Evolutionary conservation across 2,113 vertebrate species (phyloP).

Genomic region (Chinchilla lanigera): DNA sequence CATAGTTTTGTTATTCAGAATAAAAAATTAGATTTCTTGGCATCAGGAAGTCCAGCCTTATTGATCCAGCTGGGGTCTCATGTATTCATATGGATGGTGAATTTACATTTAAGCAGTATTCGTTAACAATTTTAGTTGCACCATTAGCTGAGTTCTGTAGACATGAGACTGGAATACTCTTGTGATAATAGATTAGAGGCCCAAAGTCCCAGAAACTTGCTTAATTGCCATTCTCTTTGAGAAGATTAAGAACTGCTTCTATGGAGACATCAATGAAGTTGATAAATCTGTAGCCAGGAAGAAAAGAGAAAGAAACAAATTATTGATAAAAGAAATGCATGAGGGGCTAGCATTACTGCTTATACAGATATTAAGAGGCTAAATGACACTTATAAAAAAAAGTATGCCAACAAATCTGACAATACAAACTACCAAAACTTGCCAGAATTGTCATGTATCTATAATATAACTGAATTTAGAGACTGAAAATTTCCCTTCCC

Average conservation of each 20-base stretch:
- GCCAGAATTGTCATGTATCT: background rate
- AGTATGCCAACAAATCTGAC: background rate
- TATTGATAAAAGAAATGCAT: background rate
- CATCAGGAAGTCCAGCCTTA: background rate
- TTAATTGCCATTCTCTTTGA: background rate
- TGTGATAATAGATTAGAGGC: background rate
- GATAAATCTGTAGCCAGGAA: background rate
- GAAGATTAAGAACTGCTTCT: slow-evolving; percentile 12
- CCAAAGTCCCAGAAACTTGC: background rate
- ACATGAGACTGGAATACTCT: background rate
- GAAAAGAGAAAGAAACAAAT: slow-evolving; percentile 4
- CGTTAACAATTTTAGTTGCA: background rate
- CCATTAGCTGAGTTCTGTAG: background rate
- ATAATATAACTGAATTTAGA: background rate
- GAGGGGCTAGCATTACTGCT: background rate
- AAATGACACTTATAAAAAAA: background rate
- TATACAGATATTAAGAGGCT: background rate
- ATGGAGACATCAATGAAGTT: background rate
- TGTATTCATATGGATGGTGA: background rate
- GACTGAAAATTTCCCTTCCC: background rate
- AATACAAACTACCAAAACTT: background rate
- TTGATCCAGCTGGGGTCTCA: background rate
- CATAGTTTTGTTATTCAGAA: background rate
- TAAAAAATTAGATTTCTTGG: slow-evolving; percentile 23
- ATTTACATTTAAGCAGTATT: slow-evolving; percentile 1